phyloP scores from a whole-genome alignment of 1,140 invertebrate species.

The Dendroctonus valens region DNA sequence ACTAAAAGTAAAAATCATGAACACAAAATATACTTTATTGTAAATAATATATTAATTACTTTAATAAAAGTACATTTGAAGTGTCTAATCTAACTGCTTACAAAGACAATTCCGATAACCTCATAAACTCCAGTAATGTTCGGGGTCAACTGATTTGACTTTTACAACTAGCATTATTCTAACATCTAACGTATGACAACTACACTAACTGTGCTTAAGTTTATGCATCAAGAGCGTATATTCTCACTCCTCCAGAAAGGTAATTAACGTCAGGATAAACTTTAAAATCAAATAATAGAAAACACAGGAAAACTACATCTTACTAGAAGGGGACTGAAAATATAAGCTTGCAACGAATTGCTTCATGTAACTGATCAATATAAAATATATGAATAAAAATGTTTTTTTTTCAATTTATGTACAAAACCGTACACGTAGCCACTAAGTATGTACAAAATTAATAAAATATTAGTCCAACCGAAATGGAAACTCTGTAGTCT shows the following conservation, averaged over 20 bases:
- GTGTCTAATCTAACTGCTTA: constrained; percentile 11
- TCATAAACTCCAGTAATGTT: constrained; percentile 1
- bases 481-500: background rate
- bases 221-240: constrained; percentile 4
- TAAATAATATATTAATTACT: constrained; percentile 16
- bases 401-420: constrained; percentile 35
- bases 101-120: constrained; percentile 5
- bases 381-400: constrained; percentile 40
- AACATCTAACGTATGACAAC: constrained; percentile 8
- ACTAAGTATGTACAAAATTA: constrained; percentile 33
- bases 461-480: constrained; percentile 12
- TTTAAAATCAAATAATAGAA: constrained; percentile 1
- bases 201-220: constrained; percentile 8
- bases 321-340: constrained; percentile 3
- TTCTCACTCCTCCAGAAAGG: background rate
- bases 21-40: constrained; percentile 6
- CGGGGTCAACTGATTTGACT: background rate
- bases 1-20: constrained; percentile 4
- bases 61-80: constrained; percentile 16
- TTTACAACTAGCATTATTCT: constrained; percentile 2
- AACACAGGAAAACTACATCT: background rate
- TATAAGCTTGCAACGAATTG: background rate
- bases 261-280: background rate
- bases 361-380: constrained; percentile 3
- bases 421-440: constrained; percentile 39